Evolutionary conservation across 2,797 vertebrate species (phyloP), one percentile per base, ranked within the genome.

Genomic region (Bryconaethiops microstoma): DNA sequence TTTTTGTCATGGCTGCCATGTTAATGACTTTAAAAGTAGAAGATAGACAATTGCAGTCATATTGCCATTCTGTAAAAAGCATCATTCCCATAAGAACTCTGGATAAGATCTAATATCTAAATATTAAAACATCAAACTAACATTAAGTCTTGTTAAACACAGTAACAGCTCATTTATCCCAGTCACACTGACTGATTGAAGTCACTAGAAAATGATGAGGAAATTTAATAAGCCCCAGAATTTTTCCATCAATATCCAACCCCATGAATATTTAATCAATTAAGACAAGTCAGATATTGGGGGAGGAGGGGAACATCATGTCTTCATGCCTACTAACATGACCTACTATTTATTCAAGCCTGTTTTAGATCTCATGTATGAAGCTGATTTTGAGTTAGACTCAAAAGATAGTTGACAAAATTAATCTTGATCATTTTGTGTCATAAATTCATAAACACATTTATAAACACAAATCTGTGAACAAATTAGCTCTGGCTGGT

Each of bases 141-240:
- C 35, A 35, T 5, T 62, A 69, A 45, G 10, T 39, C 54, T 48
- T 39, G n/a, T 69, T 78, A 64, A 19, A 79, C 60, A 63, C 77
- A 45, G 19, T 23, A 45, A 63, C n/a, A 2, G 14, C 23, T 54
- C 23, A 42, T 79, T 73, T 52, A 59, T 10, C 35, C 17, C 14
- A 23, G 12, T 13, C n/a, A 17, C 57, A 73, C 55, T 52, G 16
- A 29, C 4, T 29, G 29, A 14, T 1, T 35, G 57, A 60, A 48
- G 68, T 48, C 63, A 75, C 54, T 69, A 60, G 52, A 75, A 68
- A 25, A 75, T 75, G 23, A 21, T 35, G n/a, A 52, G 13, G 39
- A 74, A 68, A 57, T 68, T 25, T 77, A 83, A 82, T 80, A 70
- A 70, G 85, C 86, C 87, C 91, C 86, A 87, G 81, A 91, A 88